Conservation (phyloP, 2,113 vertebrate species). For the Scopus umbretta region DNA sequence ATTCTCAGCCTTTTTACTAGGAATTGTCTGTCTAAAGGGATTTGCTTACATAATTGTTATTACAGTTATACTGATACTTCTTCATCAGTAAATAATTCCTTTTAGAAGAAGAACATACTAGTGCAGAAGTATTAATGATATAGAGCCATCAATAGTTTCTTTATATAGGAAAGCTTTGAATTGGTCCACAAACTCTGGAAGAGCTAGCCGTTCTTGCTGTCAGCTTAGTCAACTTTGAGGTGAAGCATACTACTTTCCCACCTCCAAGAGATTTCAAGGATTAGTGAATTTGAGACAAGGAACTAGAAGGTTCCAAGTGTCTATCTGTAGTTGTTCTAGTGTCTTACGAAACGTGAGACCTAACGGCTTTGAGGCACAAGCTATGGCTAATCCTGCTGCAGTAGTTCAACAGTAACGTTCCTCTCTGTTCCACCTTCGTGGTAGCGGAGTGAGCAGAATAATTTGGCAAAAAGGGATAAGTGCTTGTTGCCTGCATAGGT, state of each 20-base stretch:
- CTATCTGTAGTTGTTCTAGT: neutral
- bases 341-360: neutral
- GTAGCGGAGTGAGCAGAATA: neutral
- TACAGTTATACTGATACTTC: neutral
- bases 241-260: neutral
- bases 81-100: neutral
- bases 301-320: neutral
- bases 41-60: neutral
- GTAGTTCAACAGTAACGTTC: neutral
- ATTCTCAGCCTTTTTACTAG: neutral
- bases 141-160: neutral
- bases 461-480: neutral
- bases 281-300: neutral
- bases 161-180: neutral
- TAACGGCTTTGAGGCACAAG: neutral
- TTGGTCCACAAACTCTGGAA: neutral
- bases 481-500: neutral
- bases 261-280: neutral
- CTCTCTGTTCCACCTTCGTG: neutral
- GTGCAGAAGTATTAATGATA: neutral
- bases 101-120: neutral
- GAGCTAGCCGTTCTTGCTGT: neutral
- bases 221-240: neutral
- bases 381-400: neutral
- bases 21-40: neutral